Evolutionary conservation across 23 tunicate genomes (phyloP).

Genomic region (Trididemnum clinides): DNA sequence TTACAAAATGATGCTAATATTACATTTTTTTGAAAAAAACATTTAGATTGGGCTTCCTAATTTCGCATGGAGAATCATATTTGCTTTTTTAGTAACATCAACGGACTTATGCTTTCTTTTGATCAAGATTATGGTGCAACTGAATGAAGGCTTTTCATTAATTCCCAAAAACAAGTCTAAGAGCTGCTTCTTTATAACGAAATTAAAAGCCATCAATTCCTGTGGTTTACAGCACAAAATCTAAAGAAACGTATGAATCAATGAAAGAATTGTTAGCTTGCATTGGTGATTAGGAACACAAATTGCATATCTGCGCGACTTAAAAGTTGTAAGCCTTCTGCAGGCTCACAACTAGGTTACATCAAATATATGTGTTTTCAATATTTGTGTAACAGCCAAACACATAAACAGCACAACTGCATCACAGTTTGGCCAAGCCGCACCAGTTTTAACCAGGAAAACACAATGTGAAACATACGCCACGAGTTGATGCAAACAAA

Average conservation of each 20-base stretch:
- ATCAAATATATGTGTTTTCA: conserved; percentile 6
- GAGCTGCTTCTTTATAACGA: conserved; percentile 27
- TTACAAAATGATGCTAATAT: not conserved
- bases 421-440: not conserved
- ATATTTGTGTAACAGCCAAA: not conserved
- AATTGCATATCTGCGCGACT: conserved; percentile 12
- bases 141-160: conserved; percentile 1
- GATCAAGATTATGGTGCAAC: not conserved
- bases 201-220: conserved; percentile 1
- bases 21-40: not conserved
- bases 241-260: not conserved
- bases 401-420: not conserved
- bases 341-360: conserved; percentile 13
- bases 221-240: not conserved
- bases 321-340: conserved; percentile 31
- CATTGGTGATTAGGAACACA: not conserved
- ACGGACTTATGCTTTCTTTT: not conserved
- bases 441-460: not conserved
- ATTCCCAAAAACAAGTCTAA: conserved; percentile 13
- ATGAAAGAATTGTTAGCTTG: not conserved
- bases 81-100: not conserved
- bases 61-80: not conserved
- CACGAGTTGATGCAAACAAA: not conserved
- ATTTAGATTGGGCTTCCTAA: not conserved
- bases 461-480: conserved; percentile 4